phyloP scores from a whole-genome alignment of 2,888 invertebrate genomes.

The Tenthredo mesomela region DNA sequence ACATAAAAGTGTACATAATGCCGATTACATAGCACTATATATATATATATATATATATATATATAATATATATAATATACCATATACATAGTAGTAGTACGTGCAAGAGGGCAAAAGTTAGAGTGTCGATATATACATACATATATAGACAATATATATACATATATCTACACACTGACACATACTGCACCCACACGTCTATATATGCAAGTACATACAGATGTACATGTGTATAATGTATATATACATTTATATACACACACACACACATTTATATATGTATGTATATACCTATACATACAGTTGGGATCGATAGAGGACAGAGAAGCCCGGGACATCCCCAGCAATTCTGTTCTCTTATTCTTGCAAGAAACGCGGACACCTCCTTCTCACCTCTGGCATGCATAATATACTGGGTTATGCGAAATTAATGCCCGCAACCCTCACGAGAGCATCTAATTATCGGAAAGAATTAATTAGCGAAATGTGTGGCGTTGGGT shows the following conservation, averaged over 20 bases:
- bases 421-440: slow-evolving; percentile 51
- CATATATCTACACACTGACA: not conserved
- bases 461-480: slow-evolving; percentile 51
- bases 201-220: not conserved
- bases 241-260: slow-evolving; percentile 62
- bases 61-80: not conserved
- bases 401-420: slow-evolving; percentile 50
- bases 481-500: slow-evolving; percentile 23
- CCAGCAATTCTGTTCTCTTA: slow-evolving; percentile 77
- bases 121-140: not conserved
- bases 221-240: slow-evolving; percentile 62
- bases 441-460: slow-evolving; percentile 49
- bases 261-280: slow-evolving; percentile 58
- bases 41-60: too few relatives aligned
- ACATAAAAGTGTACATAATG: slow-evolving; percentile 39
- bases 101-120: slow-evolving; percentile 30
- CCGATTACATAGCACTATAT: slow-evolving; percentile 41
- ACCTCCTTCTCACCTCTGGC: slow-evolving; percentile 63
- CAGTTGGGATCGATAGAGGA: slow-evolving; percentile 75
- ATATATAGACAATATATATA: not conserved
- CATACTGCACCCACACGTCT: not conserved
- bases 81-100: not conserved
- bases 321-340: slow-evolving; percentile 77
- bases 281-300: slow-evolving; percentile 62
- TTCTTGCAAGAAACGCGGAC: slow-evolving; percentile 76